These are phyloP conservation scores for Drosophila bocqueti DNA, from an alignment of 1,140 invertebrate genomes.

Conservation along the genomic window DNA sequence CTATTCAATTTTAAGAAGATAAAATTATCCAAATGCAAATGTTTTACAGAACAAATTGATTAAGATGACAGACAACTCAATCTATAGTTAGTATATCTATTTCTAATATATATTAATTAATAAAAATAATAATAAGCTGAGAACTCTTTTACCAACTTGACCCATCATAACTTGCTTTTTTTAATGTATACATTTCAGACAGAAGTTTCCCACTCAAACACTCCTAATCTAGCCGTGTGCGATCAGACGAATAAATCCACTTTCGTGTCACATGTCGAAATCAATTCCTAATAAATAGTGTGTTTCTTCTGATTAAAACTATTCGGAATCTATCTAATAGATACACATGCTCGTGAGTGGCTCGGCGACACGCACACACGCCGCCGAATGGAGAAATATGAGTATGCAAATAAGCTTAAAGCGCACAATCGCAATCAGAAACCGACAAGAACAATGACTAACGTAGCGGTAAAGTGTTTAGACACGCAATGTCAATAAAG, in stretches of 20 bases:
- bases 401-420: slow-evolving; percentile 81
- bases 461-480: slow-evolving; percentile 81
- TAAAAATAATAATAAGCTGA: neutral
- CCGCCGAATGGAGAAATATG: slow-evolving; percentile 69
- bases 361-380: slow-evolving; percentile 45
- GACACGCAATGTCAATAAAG: slow-evolving; percentile 83
- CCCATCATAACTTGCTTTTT: neutral
- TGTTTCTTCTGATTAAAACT: slow-evolving; percentile 56
- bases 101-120: neutral
- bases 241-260: slow-evolving; percentile 36
- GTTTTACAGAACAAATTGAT: neutral
- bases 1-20: neutral
- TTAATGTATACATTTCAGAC: neutral
- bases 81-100: neutral
- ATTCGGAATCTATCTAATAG: slow-evolving; percentile 55
- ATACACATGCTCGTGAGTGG: slow-evolving; percentile 58
- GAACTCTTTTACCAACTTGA: slow-evolving; percentile 1
- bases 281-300: slow-evolving; percentile 51
- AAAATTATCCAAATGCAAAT: neutral
- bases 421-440: slow-evolving; percentile 81
- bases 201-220: slow-evolving; percentile 10
- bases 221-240: slow-evolving; percentile 18
- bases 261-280: slow-evolving; percentile 35
- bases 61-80: neutral
- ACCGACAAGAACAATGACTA: slow-evolving; percentile 69